These are phyloP conservation scores for Protonemura montana DNA, from an alignment of 2,888 invertebrate species.

Conservation along the genomic window DNA sequence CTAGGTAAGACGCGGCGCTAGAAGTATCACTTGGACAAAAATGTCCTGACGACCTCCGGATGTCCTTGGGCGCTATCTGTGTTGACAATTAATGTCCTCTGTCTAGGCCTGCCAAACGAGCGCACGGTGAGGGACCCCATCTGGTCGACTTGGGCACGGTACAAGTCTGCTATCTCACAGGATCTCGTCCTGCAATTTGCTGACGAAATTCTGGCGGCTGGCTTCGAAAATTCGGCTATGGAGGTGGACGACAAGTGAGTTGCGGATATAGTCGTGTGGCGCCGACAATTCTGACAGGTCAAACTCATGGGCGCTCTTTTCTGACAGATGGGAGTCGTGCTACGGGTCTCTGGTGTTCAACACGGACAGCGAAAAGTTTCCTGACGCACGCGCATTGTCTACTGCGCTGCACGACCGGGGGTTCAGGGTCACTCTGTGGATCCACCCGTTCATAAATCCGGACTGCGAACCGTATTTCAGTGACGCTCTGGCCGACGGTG, in stretches of 20 bases:
- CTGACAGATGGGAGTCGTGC: slow-evolving; percentile 75
- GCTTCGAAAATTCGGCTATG: slow-evolving; percentile 76
- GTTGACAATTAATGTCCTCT: too few relatives aligned
- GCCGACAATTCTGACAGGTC: too few relatives aligned
- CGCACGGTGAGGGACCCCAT: slow-evolving; percentile 80
- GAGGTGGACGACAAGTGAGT: slow-evolving; percentile 91
- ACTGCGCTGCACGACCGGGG: slow-evolving; percentile 62
- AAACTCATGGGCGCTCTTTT: too few relatives aligned
- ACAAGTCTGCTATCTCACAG: slow-evolving; percentile 73
- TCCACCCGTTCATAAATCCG: slow-evolving; percentile 85
- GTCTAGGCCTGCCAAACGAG: slow-evolving; percentile 66
- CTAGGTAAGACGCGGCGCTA: slow-evolving; percentile 54
- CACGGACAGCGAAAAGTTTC: slow-evolving; percentile 66
- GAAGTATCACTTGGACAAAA: too few relatives aligned
- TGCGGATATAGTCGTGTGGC: too few relatives aligned
- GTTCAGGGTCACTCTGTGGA: slow-evolving; percentile 82
- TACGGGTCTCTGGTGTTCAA: slow-evolving; percentile 83
- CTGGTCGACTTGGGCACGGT: slow-evolving; percentile 89
- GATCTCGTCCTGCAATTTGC: slow-evolving; percentile 69
- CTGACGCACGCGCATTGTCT: slow-evolving; percentile 70
- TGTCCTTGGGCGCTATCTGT: too few relatives aligned
- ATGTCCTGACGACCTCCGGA: too few relatives aligned
- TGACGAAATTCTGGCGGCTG: slow-evolving; percentile 69
- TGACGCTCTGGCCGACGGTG: not conserved
- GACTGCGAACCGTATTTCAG: slow-evolving; percentile 67